A percentile compares a stretch with the other conserved stretches of the same genome.
phyloP scores from a whole-genome alignment of 2,797 vertebrate genomes.

The Mus minutoides region DNA sequence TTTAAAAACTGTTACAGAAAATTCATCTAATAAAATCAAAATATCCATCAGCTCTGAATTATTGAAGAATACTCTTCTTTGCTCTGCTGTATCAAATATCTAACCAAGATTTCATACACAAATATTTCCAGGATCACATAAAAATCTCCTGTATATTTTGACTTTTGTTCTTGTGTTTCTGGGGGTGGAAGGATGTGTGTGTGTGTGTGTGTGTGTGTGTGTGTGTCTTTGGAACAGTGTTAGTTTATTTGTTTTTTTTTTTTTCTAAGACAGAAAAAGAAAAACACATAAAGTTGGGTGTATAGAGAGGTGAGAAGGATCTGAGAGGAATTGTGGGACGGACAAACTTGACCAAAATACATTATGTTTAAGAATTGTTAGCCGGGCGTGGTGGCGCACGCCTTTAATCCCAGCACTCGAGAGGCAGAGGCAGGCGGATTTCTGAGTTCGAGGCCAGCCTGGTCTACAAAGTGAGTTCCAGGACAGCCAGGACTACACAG shows the following conservation, averaged over 20 bases:
- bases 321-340: too few species aligned
- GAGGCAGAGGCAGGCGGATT: too few species aligned
- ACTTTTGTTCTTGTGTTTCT: not conserved
- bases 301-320: too few species aligned
- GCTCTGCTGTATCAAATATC: not conserved
- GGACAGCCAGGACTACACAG: too few species aligned
- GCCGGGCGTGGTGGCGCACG: too few species aligned
- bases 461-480: too few species aligned
- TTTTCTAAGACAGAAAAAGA: not conserved
- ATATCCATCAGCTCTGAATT: not conserved
- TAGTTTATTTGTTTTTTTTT: not conserved
- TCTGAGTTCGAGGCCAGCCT: too few species aligned
- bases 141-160: not conserved
- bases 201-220: not conserved
- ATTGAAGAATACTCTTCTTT: not conserved
- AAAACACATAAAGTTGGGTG: not conserved
- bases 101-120: not conserved
- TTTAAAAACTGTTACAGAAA: not conserved
- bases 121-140: not conserved
- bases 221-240: not conserved
- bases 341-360: too few species aligned
- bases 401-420: too few species aligned
- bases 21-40: not conserved
- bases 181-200: not conserved
- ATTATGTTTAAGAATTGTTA: too few species aligned